Percentiles rank a stretch among this genome's conserved stretches.
phyloP scores from a whole-genome alignment of 2,113 vertebrate genomes.

The Isichthys henryi region DNA sequence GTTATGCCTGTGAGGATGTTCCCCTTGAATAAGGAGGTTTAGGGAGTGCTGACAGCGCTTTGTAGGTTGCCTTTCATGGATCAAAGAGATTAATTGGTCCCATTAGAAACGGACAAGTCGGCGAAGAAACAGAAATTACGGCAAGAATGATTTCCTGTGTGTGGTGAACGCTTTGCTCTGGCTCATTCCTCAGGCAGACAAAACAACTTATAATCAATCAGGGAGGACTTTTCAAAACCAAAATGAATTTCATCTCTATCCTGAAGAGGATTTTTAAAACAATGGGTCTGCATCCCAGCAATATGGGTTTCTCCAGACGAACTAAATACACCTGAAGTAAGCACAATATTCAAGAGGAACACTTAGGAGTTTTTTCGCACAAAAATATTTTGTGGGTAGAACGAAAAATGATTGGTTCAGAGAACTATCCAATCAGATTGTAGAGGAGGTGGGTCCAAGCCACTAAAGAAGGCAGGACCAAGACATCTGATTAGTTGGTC shows the following conservation, averaged over 20 bases:
- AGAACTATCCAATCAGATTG: no score
- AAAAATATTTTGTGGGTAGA: no score
- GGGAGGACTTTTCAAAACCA: not conserved
- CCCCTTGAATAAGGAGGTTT: constrained; percentile 29
- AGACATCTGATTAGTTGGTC: no score
- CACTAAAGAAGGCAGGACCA: no score
- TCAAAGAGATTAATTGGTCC: constrained; percentile 38
- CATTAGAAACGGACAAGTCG: constrained; percentile 32
- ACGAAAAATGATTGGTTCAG: no score
- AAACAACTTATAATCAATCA: constrained; percentile 7
- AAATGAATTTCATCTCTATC: not conserved
- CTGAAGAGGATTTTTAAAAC: not conserved
- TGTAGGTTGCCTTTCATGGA: constrained; percentile 33
- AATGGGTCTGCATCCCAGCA: not conserved
- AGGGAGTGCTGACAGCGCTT: constrained; percentile 27
- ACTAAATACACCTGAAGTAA: not conserved
- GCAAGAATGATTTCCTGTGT: constrained; percentile 25
- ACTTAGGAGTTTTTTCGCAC: not conserved
- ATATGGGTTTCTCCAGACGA: not conserved
- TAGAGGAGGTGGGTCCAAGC: no score
- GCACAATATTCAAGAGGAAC: not conserved
- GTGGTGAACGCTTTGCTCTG: not conserved
- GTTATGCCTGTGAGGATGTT: constrained; percentile 24
- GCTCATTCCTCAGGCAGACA: constrained; percentile 17
- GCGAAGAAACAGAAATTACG: constrained; percentile 33